Base-by-base conservation (phyloP, 2,888 invertebrate species). In the Drosophila phalerata region DNA sequence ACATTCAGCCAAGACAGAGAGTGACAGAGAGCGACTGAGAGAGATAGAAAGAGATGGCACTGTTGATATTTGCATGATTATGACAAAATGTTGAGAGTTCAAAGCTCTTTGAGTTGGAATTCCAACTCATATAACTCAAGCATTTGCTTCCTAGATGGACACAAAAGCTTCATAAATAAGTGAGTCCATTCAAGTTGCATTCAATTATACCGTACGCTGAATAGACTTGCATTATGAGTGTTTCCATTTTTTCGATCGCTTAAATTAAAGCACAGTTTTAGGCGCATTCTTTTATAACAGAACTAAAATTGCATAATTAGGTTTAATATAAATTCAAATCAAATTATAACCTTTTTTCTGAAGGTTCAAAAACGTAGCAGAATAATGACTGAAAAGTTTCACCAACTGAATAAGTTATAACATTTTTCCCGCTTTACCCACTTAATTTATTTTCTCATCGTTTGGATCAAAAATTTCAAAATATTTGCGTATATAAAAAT, bases 61-160 rank as follows among this genome's bases (percentile, higher is more conserved):
- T 89, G 84, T 88, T 85, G 84, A 85, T 72, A 85, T 85, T 85
- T 85, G 89, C 84, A 85, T 85, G 89, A 82, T 87, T 85, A 87
- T 81, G 88, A 70, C 76, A 82, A 89, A 80, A 70, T 42, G 68
- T 69, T 71, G 68, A 30, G 70, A 70, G 77, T 79, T 77, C 77
- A 77, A 70, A 70, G 79, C 76, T 70, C 77, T 76, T 63, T 55
- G n/a, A 45, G 51, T n/a, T n/a, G 53, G 34, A 74, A 55, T 53
- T 32, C 52, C 10, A n/a, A 8, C 37, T 48, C 40, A 56, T 47
- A 63, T 56, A 64, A 64, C 51, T 32, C 3, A 49, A 45, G 43
- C 17, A 30, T 38, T 70, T 70, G 51, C 71, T 77, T 74, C 73
- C 73, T 73, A 48, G 45, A 48, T 55, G 32, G 17, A 25, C 19